phyloP scores from a whole-genome alignment of 1,140 invertebrate species.

The Drosophila pallidifrons region DNA sequence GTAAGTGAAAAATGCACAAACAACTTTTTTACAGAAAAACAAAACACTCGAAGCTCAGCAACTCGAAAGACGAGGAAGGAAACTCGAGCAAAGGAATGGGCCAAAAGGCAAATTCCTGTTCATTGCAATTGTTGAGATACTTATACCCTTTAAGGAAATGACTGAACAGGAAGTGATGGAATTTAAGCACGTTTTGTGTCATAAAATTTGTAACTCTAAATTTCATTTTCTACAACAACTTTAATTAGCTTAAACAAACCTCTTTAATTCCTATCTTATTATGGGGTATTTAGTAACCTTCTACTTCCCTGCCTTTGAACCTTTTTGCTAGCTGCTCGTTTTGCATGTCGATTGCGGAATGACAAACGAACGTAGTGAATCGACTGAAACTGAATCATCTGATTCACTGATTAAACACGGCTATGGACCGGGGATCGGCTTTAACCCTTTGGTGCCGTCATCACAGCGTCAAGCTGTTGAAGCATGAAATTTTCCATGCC shows the following conservation, averaged over 20 bases:
- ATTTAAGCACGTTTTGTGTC: background rate
- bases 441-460: slow-evolving; percentile 68
- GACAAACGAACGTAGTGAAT: slow-evolving; percentile 66
- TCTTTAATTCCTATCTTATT: no score
- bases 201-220: no score
- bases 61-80: slow-evolving; percentile 4
- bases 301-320: background rate
- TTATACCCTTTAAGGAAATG: slow-evolving; percentile 14
- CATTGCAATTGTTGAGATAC: slow-evolving; percentile 44
- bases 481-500: slow-evolving; percentile 77
- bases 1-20: slow-evolving; percentile 60
- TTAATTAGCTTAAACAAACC: no score
- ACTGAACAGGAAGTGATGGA: background rate
- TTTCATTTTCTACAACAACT: no score
- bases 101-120: slow-evolving; percentile 25
- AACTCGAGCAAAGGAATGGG: slow-evolving; percentile 18
- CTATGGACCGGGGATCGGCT: slow-evolving; percentile 25
- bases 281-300: background rate
- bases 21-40: slow-evolving; percentile 53
- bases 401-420: slow-evolving; percentile 80
- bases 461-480: slow-evolving; percentile 65
- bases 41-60: slow-evolving; percentile 39
- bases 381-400: slow-evolving; percentile 69
- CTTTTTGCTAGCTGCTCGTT: slow-evolving; percentile 9
- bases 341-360: slow-evolving; percentile 61